Percentiles rank a stretch among this genome's conserved stretches.
Evolutionary conservation across 1,140 invertebrate species (phyloP).

Genomic region (Dendroctonus ponderosae): DNA sequence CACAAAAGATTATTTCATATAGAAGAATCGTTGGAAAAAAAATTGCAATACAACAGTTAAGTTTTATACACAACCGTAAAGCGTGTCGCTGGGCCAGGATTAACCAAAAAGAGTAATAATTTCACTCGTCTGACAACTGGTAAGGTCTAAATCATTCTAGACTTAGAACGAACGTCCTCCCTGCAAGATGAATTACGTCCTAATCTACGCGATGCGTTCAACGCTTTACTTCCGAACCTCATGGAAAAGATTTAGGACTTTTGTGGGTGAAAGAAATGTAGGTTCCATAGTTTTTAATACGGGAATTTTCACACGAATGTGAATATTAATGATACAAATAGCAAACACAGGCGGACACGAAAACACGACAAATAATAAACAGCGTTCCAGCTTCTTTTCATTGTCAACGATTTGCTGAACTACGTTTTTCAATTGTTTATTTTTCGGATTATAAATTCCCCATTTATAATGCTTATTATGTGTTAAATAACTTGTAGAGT

Average conservation of each 20-base stretch:
- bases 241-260: constrained; percentile 28
- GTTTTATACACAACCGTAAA: constrained; percentile 21
- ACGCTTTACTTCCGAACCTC: constrained; percentile 29
- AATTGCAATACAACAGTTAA: neutral
- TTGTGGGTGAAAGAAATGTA: constrained; percentile 4
- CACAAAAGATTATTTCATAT: no score
- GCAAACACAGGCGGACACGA: neutral
- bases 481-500: no score
- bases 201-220: constrained; percentile 37
- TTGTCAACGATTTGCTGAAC: neutral
- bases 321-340: neutral
- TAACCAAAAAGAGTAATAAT: constrained; percentile 34
- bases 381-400: neutral
- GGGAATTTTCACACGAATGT: neutral
- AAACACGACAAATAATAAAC: neutral
- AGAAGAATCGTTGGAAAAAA: constrained; percentile 3
- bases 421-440: neutral
- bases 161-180: constrained; percentile 35
- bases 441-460: no score
- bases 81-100: constrained; percentile 25
- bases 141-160: constrained; percentile 33
- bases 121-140: constrained; percentile 29
- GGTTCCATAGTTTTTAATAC: neutral
- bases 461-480: no score
- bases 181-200: constrained; percentile 34